Base-by-base conservation (phyloP, 1,140 invertebrate species). In the Bombus confusus region DNA sequence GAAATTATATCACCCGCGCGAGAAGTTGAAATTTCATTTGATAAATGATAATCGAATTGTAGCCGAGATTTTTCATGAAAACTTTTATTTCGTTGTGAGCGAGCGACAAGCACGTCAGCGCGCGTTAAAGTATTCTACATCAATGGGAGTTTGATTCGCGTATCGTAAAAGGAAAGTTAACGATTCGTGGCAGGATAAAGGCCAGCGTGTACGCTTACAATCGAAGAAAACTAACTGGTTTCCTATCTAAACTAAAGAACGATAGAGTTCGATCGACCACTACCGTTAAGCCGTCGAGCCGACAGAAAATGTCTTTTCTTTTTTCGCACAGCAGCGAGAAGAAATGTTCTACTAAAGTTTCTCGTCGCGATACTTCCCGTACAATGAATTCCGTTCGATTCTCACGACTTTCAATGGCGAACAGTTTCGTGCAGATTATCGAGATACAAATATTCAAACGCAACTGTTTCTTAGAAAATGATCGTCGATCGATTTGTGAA, bases 201-300 rank as follows among this genome's bases (percentile, higher is more conserved):
- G 43, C 71, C 47, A 41, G 25, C 31, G 66, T 34, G 76, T 85
- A 77, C 39, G 34, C 37, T 59, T 31, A 59, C 47, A 59, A 73
- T 15, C 41, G 74, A 78, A 52, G 75, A 78, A 81, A 88, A 86
- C 75, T 82, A 88, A 88, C 75, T 82, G 64, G 64, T 88, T 82
- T 88, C 62, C 78, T 41, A 72, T 88, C 76, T 89, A 72, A 79
- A 86, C 39, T 43, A 62, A 47, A 72, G 34, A 88, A 82, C 83
- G 72, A 73, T 75, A 39, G 64, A 34, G 34, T 72, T 43, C 47
- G 15, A 64, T 81, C 83, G 73, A 88, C 64, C 87, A 69, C 72
- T 81, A 85, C 73, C 86, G 81, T 88, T 87, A 85, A 85, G 57
- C 68, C 78, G 37, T 43, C 57, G 25, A 72, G 71, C 47, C 77